Percentiles rank a stretch among this genome's conserved stretches.
Evolutionary conservation across 2,888 invertebrate species (phyloP).

Genomic region (Sinhomidia bicolor): DNA sequence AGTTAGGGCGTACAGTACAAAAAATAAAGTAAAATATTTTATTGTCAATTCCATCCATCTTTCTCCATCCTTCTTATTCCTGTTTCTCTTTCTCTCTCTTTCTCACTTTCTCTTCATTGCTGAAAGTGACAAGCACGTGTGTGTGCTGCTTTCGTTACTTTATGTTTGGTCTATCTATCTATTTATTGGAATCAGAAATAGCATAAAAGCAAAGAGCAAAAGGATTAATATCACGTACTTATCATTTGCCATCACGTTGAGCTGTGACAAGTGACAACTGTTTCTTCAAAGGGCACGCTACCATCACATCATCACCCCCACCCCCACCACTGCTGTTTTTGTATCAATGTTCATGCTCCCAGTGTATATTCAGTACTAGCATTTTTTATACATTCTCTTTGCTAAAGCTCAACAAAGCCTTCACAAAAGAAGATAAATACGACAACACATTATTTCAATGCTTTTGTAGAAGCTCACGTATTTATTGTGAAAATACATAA

Average conservation of each 20-base stretch:
- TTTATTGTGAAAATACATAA: neutral
- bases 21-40: no score
- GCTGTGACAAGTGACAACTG: conserved; percentile 56
- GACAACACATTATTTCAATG: neutral
- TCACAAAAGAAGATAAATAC: conserved; percentile 7
- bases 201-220: conserved; percentile 8
- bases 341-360: neutral
- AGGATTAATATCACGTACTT: conserved; percentile 59
- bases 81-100: no score
- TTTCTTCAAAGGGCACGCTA: conserved; percentile 3
- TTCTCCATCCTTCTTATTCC: neutral
- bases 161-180: conserved; percentile 12
- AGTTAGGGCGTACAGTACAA: no score
- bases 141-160: neutral
- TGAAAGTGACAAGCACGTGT: neutral
- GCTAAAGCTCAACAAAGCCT: neutral
- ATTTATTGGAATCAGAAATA: conserved; percentile 13
- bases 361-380: no score
- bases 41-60: neutral
- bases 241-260: conserved; percentile 46
- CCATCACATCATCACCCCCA: no score
- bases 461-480: neutral
- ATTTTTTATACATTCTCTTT: conserved; percentile 4
- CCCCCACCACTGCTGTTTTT: no score
- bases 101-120: neutral